Evolutionary conservation across 2,888 invertebrate genomes (phyloP), one percentile per base, ranked within the genome.

Genomic region (Seira musarum): DNA sequence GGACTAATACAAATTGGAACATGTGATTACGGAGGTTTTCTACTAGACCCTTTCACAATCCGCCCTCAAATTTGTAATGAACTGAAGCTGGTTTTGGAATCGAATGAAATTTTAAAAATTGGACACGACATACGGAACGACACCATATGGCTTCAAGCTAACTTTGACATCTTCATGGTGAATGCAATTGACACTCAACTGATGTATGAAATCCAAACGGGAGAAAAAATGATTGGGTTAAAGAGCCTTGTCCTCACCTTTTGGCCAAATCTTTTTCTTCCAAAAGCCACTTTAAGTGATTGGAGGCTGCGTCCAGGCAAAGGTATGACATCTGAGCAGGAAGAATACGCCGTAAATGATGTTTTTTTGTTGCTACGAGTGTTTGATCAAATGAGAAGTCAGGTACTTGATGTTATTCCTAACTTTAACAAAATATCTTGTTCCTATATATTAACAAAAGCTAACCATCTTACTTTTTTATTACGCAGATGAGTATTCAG

Each of bases 101-200:
- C 74, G 0, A 13, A n/a, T 0, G 1, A 49, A 19, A 21, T 25
- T 25, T 10, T 74, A 1, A 74, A 74, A 35, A 60, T 74, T 8
- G 67, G 66, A 24, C 67, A 67, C 35, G 74, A 25, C 2, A 21
- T 65, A 3, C 53, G 17, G 2, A 67, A 67, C 24, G 66, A 74
- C 13, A 25, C 57, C 19, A 53, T 24, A 8, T 74, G 74, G 74
- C 57, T 74, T 1, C 74, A 74, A 22, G 17, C 30, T 19, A 67
- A 66, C 25, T 74, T 74, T n/a, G 46, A 49, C 6, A 73, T 73
- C 25, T 73, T 53, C 35, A 17, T 57, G 8, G 24, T 64, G 35
- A 53, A 53, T n/a, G 66, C 60, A 8, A 46, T 74, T 1, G 74
- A 74, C n/a, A 67, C 74, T 2, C 74, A 74, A 57, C 15, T 74